Conservation (phyloP, 2,113 vertebrate genomes). For the Phodopus roborovskii region DNA sequence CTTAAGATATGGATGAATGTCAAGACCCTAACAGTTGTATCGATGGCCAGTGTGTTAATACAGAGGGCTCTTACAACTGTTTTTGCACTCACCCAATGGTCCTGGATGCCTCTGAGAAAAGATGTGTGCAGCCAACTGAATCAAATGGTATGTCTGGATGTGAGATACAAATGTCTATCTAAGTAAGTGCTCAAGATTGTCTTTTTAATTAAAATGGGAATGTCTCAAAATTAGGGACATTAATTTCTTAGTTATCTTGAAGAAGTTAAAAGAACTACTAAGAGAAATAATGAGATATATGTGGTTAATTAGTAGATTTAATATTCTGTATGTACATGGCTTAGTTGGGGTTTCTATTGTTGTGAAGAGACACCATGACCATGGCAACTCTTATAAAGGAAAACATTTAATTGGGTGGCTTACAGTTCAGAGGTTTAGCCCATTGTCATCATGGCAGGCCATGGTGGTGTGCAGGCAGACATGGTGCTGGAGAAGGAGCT, state of each 20-base stretch:
- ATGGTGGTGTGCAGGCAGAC: not conserved
- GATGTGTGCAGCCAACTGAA: conserved; percentile 88
- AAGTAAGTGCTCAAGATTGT: conserved; percentile 4
- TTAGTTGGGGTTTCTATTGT: not conserved
- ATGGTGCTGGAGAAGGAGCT: not conserved
- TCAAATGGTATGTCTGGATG: conserved; percentile 87
- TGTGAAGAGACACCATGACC: not conserved
- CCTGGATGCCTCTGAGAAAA: conserved; percentile 88
- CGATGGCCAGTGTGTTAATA: conserved; percentile 94
- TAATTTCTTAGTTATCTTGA: not conserved
- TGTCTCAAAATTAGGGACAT: not conserved
- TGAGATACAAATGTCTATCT: not conserved
- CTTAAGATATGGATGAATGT: conserved; percentile 95
- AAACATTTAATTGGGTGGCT: not conserved
- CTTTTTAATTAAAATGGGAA: conserved; percentile 1
- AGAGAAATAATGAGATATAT: not conserved
- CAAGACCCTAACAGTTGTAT: conserved; percentile 92
- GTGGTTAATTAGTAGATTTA: not conserved
- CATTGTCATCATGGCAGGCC: not conserved
- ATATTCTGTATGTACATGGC: not conserved
- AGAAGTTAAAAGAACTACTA: conserved; percentile 15
- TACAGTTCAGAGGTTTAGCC: not conserved
- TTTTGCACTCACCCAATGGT: conserved; percentile 94
- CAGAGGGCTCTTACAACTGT: conserved; percentile 95
- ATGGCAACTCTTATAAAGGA: not conserved